A percentile compares a stretch with the other conserved stretches of the same genome.
These are phyloP conservation scores for Neoseiulus cucumeris DNA, from an alignment of 1,140 invertebrate species.

Conservation along the genomic window DNA sequence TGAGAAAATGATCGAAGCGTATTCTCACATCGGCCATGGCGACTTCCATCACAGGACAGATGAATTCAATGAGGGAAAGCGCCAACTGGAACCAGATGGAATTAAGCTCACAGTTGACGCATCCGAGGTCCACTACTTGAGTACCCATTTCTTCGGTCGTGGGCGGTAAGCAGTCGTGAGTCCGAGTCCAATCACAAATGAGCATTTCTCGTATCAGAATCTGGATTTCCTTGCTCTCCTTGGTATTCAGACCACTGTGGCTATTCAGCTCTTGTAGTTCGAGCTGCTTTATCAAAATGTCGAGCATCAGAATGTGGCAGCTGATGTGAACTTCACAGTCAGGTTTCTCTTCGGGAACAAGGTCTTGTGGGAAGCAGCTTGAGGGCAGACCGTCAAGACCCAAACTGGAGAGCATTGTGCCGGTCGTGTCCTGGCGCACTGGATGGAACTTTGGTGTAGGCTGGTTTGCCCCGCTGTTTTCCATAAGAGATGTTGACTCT, in stretches of 20 bases:
- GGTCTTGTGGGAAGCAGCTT: background rate
- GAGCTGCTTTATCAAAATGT: constrained; percentile 87
- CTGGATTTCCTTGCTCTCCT: constrained; percentile 48
- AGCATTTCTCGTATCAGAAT: constrained; percentile 58
- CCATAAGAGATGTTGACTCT: background rate
- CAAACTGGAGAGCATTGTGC: background rate
- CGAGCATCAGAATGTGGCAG: constrained; percentile 88
- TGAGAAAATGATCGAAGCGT: too few relatives aligned
- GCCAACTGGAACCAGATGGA: constrained; percentile 69
- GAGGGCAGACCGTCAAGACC: constrained; percentile 3
- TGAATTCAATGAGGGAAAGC: constrained; percentile 26
- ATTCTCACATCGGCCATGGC: constrained; percentile 23
- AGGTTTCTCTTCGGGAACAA: constrained; percentile 12
- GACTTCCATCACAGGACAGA: constrained; percentile 33
- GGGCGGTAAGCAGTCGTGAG: constrained; percentile 41
- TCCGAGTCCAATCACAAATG: constrained; percentile 46
- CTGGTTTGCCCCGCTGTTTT: background rate
- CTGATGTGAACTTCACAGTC: constrained; percentile 40
- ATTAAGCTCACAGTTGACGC: constrained; percentile 70
- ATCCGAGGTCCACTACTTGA: constrained; percentile 36
- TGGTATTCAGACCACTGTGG: constrained; percentile 54
- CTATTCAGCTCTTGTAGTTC: constrained; percentile 74
- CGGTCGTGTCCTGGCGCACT: constrained; percentile 5
- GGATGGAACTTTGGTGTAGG: constrained; percentile 8
- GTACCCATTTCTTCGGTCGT: constrained; percentile 24